Evolutionary conservation across 2,113 vertebrate species (phyloP).

Genomic region (Mastomys coucha): DNA sequence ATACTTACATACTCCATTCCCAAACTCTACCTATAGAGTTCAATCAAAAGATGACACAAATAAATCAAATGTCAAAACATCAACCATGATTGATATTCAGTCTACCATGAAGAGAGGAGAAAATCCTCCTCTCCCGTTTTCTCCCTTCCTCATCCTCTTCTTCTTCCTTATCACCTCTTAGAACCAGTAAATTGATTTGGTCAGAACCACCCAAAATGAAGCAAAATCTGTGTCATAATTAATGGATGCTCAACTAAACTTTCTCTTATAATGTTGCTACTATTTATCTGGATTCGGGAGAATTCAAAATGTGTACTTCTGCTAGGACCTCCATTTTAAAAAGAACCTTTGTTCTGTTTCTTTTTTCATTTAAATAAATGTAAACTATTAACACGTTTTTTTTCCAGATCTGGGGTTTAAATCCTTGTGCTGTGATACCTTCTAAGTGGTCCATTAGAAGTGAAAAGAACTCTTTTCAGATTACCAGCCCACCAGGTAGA

Average conservation of each 20-base stretch:
- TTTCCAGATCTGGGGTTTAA: neutral
- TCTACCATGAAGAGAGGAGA: neutral
- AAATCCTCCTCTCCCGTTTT: neutral
- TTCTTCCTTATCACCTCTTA: neutral
- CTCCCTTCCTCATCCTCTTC: neutral
- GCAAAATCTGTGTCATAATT: neutral
- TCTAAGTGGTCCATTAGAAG: neutral
- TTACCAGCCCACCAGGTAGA: neutral
- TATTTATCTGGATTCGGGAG: neutral
- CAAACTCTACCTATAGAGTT: neutral
- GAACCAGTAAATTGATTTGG: neutral
- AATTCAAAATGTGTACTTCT: slow-evolving; percentile 2
- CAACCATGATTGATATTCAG: neutral
- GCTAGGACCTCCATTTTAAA: neutral
- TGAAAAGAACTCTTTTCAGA: neutral
- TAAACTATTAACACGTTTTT: neutral
- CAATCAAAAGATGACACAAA: neutral
- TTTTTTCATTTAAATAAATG: neutral
- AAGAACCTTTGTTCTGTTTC: neutral
- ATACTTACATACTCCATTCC: neutral
- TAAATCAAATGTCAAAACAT: neutral
- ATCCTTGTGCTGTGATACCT: neutral
- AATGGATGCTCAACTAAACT: neutral
- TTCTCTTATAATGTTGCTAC: neutral
- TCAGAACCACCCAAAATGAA: neutral